A percentile compares a stretch with the other conserved stretches of the same genome.
Evolutionary conservation across 92 coral and sea anemone genomes (phyloP).

Genomic region (Palythoa grandis): DNA sequence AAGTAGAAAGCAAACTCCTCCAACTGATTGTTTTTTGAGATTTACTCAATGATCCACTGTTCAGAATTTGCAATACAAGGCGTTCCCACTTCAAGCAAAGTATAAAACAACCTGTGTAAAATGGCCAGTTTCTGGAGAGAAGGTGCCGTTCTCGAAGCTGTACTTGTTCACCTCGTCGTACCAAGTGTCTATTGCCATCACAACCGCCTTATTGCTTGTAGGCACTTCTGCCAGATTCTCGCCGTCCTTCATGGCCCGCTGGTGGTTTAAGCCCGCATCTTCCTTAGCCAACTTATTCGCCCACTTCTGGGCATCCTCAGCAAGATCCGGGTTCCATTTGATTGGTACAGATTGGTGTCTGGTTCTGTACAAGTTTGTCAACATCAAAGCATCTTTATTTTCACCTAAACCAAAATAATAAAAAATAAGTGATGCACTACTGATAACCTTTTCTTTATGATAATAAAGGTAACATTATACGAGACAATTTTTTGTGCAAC

Average conservation of each 20-base stretch:
- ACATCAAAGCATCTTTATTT: conserved; percentile 50
- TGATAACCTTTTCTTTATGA: not conserved
- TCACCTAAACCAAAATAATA: not conserved
- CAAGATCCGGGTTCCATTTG: conserved; percentile 54
- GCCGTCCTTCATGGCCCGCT: conserved; percentile 57
- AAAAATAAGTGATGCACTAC: not conserved
- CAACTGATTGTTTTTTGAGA: no score
- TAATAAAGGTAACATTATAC: not conserved
- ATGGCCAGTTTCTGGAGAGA: conserved; percentile 70
- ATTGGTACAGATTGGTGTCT: conserved; percentile 61
- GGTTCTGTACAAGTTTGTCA: conserved; percentile 71
- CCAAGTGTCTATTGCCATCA: conserved; percentile 77
- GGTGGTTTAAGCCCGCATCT: conserved; percentile 60
- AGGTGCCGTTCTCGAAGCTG: conserved; percentile 55
- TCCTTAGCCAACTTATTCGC: conserved; percentile 64
- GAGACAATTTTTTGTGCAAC: no score
- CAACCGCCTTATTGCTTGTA: conserved; percentile 55
- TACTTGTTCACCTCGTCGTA: conserved; percentile 63
- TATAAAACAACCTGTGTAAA: conserved; percentile 71
- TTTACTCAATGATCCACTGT: no score
- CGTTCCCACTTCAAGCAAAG: not conserved
- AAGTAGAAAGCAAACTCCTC: no score
- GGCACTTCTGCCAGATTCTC: conserved; percentile 75
- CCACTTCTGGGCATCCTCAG: conserved; percentile 71
- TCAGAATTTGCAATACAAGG: no score